A percentile compares a stretch with the other conserved stretches of the same genome.
Conservation (phyloP, 64 coral and sea anemone genomes). For the Acropora tenuis region DNA sequence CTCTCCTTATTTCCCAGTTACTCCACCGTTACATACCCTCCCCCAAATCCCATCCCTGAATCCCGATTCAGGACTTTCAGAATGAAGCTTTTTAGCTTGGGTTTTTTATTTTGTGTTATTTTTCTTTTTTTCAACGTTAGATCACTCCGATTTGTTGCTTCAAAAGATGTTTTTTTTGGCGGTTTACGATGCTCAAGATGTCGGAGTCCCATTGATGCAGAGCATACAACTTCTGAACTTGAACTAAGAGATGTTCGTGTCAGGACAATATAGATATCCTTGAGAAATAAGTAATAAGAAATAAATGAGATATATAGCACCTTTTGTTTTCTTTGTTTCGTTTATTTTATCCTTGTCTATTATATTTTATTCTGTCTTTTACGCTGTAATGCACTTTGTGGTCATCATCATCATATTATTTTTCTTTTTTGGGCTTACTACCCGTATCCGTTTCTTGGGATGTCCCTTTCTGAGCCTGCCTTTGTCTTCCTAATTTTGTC, state of each 20-base stretch:
- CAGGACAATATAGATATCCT: neutral
- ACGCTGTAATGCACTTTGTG: too few species aligned
- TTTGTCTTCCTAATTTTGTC: too few species aligned
- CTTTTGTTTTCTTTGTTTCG: neutral
- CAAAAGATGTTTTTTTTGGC: constrained; percentile 85
- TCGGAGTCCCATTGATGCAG: constrained; percentile 53
- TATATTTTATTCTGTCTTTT: too few species aligned
- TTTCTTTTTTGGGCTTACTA: too few species aligned
- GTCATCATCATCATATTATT: too few species aligned
- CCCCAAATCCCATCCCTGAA: neutral
- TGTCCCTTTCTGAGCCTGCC: too few species aligned
- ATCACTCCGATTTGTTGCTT: constrained; percentile 73
- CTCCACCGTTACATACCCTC: too few species aligned
- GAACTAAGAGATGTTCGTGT: neutral
- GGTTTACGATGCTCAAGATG: constrained; percentile 79
- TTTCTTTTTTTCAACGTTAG: constrained; percentile 44
- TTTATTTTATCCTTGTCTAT: neutral
- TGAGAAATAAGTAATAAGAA: neutral
- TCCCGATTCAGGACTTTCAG: too few species aligned
- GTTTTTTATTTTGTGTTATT: neutral
- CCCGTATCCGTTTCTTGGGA: too few species aligned
- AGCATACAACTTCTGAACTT: constrained; percentile 72
- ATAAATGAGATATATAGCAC: neutral
- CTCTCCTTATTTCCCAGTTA: too few species aligned
- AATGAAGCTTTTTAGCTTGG: neutral